phyloP scores from a whole-genome alignment of 2,888 invertebrate species.

The Diabrotica balteata region DNA sequence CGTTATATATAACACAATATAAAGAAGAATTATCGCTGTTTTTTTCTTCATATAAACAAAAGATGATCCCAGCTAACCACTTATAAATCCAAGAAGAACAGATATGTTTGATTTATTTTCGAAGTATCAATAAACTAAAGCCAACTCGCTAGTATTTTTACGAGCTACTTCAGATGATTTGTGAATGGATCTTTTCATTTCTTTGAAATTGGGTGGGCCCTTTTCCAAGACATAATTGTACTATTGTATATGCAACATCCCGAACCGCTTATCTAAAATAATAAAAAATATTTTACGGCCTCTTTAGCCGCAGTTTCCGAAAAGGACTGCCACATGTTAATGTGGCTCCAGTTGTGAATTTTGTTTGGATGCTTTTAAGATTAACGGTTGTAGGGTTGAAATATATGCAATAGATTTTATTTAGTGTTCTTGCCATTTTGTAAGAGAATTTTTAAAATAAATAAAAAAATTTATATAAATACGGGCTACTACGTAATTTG shows the following conservation, averaged over 20 bases:
- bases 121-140: constrained; percentile 35
- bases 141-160: constrained; percentile 36
- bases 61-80: constrained; percentile 6
- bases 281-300: constrained; percentile 20
- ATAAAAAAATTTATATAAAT: too few species aligned
- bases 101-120: constrained; percentile 35
- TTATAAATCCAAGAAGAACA: constrained; percentile 23
- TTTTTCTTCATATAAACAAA: constrained; percentile 1
- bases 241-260: constrained; percentile 26
- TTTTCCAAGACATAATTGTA: constrained; percentile 26
- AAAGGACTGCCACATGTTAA: constrained; percentile 11
- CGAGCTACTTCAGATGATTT: constrained; percentile 36
- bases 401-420: too few species aligned
- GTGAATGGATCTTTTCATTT: constrained; percentile 39
- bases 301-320: neutral
- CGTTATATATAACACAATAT: too few species aligned
- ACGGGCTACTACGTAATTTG: too few species aligned
- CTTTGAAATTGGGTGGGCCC: constrained; percentile 35
- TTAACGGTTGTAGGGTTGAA: neutral
- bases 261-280: constrained; percentile 22
- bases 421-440: too few species aligned
- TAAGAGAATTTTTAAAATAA: too few species aligned
- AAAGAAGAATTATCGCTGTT: too few species aligned
- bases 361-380: constrained; percentile 15
- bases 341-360: neutral